Evolutionary conservation across 1,140 invertebrate species (phyloP), one percentile per base, ranked within the genome.

Genomic region (Temnothorax longispinosus): DNA sequence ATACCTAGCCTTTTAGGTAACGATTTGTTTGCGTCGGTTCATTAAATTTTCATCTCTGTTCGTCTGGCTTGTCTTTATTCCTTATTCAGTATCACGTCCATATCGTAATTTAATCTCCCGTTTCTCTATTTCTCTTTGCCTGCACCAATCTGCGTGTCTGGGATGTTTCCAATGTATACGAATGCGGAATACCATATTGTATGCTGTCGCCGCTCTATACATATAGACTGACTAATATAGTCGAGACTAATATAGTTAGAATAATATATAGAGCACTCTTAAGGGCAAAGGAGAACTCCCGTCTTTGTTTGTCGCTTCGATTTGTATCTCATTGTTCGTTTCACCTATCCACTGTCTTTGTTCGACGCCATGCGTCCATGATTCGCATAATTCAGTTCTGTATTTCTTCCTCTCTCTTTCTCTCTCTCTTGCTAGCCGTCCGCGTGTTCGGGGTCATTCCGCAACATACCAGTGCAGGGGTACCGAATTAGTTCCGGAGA

Each of bases 401-500:
- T 15, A 18, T 58, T 21, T 27, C 32, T 15, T n/a, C 15, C 54
- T 27, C 10, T 56, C 18, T 72, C 78, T 35, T 18, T 44, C 21
- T 54, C 44, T 32, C 41, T 21, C 27, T 10, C 18, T 50, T 10
- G 21, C 58, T 38, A 87, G 50, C 56, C 38, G 10, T 56, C 52
- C 13, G 47, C 15, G 6, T 6, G 64, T 21, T 4, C 15, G 38
- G 41, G 15, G 82, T 72, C 58, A 75, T 44, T 32, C 80, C 78
- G 50, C n/a, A 60, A 93, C 89, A 93, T 92, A 92, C 88, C 90
- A 86, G 92, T 91, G 78, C 91, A 91, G 76, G 1, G 88, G 47
- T 91, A 82, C 88, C 86, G 91, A 92, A 94, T 94, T 93, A 93
- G 92, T 94, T 93, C 90, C 92, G 89, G 92, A 69, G 91, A 88